A percentile compares a stretch with the other conserved stretches of the same genome.
Evolutionary conservation across 2,888 invertebrate genomes (phyloP).

Genomic region (Drosophila buzzatii): DNA sequence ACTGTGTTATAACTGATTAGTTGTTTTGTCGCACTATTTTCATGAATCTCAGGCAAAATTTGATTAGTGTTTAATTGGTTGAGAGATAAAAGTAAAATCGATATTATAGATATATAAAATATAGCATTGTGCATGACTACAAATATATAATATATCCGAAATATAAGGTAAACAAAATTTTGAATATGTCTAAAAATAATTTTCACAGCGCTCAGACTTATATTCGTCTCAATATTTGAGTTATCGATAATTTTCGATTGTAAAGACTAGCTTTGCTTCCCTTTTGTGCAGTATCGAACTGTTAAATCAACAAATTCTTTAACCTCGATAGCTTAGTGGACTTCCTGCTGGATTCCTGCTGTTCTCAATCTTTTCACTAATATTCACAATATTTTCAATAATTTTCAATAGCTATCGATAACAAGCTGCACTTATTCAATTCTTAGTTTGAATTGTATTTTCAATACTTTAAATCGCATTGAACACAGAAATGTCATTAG

Average conservation of each 20-base stretch:
- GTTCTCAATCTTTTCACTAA: no score
- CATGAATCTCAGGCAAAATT: neutral
- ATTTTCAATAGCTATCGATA: neutral
- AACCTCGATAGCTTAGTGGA: no score
- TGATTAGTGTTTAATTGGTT: neutral
- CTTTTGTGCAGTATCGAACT: neutral
- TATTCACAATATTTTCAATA: no score
- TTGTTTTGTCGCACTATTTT: neutral
- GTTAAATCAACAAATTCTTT: neutral
- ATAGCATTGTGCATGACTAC: neutral
- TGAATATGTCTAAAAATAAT: no score
- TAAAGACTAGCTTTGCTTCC: neutral
- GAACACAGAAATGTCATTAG: slow-evolving; percentile 31
- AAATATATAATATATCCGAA: no score
- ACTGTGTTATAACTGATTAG: neutral
- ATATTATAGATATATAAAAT: neutral
- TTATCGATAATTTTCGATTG: neutral
- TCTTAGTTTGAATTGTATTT: neutral
- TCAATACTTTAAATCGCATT: neutral
- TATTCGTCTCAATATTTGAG: no score
- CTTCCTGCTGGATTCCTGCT: neutral
- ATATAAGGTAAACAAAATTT: no score
- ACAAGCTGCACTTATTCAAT: neutral
- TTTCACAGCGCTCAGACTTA: no score
- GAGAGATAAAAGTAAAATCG: neutral